phyloP scores from a whole-genome alignment of 2,113 vertebrate genomes.

The Megatriorchis doriae region DNA sequence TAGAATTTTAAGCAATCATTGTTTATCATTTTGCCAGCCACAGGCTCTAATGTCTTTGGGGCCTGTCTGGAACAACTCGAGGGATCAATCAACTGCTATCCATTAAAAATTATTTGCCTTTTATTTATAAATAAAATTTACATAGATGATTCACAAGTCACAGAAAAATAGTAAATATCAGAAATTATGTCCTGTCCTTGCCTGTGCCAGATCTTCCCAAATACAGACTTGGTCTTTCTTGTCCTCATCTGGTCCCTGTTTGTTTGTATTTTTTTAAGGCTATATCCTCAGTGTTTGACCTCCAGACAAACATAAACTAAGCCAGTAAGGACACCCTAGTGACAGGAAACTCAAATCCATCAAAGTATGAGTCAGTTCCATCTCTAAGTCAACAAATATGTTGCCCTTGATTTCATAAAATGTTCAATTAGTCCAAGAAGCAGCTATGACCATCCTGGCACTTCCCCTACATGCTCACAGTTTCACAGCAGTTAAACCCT shows the following conservation, averaged over 20 bases:
- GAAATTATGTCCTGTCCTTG: not conserved
- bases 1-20: slow-evolving; percentile 31
- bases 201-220: not conserved
- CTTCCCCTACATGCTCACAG: not conserved
- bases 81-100: not conserved
- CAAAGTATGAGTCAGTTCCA: not conserved
- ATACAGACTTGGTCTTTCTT: not conserved
- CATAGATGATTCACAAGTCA: not conserved
- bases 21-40: slow-evolving; percentile 46
- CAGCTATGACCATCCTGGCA: not conserved
- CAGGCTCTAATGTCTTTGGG: slow-evolving; percentile 8
- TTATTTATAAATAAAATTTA: slow-evolving; percentile 25
- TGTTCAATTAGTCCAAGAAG: not conserved
- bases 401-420: not conserved
- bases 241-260: not conserved
- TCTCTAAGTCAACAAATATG: not conserved
- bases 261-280: not conserved
- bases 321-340: not conserved
- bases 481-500: not conserved
- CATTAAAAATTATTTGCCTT: not conserved
- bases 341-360: not conserved
- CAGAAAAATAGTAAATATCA: not conserved
- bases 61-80: not conserved
- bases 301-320: not conserved
- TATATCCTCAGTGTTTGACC: not conserved